These are phyloP conservation scores for Arnoldichthys spilopterus DNA, from an alignment of 2,797 vertebrate species.

Conservation along the genomic window DNA sequence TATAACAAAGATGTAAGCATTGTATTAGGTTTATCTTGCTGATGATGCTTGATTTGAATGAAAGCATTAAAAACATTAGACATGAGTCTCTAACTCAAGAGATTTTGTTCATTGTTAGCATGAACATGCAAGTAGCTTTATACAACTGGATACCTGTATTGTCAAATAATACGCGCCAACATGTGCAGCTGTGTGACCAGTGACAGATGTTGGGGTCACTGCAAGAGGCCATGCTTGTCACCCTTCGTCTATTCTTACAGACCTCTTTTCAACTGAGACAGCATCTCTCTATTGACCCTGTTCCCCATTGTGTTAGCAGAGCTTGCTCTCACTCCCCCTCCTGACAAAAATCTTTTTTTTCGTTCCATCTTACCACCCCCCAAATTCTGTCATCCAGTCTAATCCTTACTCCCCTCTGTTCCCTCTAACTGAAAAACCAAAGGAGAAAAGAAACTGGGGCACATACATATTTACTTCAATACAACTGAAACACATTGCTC, in stretches of 20 bases:
- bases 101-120: not conserved
- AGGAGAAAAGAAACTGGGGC: slow-evolving; percentile 10
- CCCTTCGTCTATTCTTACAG: slow-evolving; percentile 63
- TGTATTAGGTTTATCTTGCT: too few species aligned
- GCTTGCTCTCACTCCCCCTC: not conserved
- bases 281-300: slow-evolving; percentile 28
- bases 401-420: slow-evolving; percentile 25
- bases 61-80: not conserved
- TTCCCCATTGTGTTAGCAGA: slow-evolving; percentile 33
- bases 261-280: slow-evolving; percentile 26
- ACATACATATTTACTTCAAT: slow-evolving; percentile 50
- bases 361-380: not conserved
- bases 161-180: slow-evolving; percentile 26
- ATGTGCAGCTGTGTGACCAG: slow-evolving; percentile 67
- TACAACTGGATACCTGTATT: slow-evolving; percentile 1
- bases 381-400: not conserved
- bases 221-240: slow-evolving; percentile 65
- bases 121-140: not conserved
- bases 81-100: too few species aligned
- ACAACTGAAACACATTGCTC: not conserved
- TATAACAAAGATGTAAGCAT: too few species aligned
- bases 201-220: slow-evolving; percentile 77
- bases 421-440: slow-evolving; percentile 24
- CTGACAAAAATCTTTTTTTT: not conserved
- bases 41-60: too few species aligned